A percentile compares a stretch with the other conserved stretches of the same genome.
phyloP scores from a whole-genome alignment of 2,797 vertebrate species.

The Arnoldichthys spilopterus region DNA sequence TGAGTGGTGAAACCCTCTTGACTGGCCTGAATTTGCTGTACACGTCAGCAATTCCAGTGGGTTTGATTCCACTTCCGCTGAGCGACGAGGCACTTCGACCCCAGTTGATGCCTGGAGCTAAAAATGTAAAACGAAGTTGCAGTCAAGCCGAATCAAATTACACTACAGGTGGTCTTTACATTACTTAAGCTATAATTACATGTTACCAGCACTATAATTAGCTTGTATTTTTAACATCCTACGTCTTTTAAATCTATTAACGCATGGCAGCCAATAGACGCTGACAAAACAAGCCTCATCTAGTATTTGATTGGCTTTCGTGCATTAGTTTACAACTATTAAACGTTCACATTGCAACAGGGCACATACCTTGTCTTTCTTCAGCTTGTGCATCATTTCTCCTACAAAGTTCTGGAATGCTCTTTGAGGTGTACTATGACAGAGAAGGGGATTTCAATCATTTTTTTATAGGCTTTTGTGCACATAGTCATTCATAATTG shows the following conservation, averaged over 20 bases:
- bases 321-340: neutral
- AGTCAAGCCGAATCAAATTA: neutral
- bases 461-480: neutral
- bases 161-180: neutral
- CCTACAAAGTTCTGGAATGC: conserved; percentile 92
- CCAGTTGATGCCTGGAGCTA: conserved; percentile 91
- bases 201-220: neutral
- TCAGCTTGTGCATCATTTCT: conserved; percentile 89
- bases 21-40: conserved; percentile 96
- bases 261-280: neutral
- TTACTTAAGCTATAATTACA: neutral
- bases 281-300: neutral
- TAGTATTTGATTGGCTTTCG: neutral
- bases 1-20: conserved; percentile 94
- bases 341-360: neutral
- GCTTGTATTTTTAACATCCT: neutral
- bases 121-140: conserved; percentile 11
- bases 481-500: neutral
- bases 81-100: conserved; percentile 85
- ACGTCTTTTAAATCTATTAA: neutral
- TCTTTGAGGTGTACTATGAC: conserved; percentile 92
- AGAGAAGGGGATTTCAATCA: neutral
- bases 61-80: conserved; percentile 84
- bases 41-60: conserved; percentile 88
- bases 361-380: conserved; percentile 86